These are phyloP conservation scores for Ctenomys sociabilis DNA, from an alignment of 2,113 vertebrate species.

Conservation along the genomic window DNA sequence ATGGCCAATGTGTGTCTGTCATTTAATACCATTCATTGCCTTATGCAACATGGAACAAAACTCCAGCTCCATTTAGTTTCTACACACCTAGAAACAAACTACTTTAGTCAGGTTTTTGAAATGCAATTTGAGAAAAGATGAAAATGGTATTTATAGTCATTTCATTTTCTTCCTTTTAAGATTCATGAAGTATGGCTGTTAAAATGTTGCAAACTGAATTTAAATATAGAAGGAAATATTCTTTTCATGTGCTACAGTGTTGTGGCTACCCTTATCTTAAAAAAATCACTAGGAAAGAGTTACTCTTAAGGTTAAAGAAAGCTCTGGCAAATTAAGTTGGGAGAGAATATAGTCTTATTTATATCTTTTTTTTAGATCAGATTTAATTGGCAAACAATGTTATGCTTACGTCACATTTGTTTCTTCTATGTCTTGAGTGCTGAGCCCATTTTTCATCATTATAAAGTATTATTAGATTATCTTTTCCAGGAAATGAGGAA, in stretches of 20 bases:
- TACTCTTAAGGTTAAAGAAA: not conserved
- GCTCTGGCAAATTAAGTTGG: not conserved
- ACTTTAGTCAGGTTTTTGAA: not conserved
- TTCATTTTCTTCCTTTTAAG: not conserved
- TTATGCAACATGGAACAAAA: conserved; percentile 6
- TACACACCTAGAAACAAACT: not conserved
- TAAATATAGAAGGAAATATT: not conserved
- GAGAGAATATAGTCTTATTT: not conserved
- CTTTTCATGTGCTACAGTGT: not conserved
- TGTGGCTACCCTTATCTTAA: not conserved
- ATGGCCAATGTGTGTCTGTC: not conserved
- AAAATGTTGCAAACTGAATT: conserved; percentile 5
- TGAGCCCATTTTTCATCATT: not conserved
- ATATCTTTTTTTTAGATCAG: not conserved
- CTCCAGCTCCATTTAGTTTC: not conserved
- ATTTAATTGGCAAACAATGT: not conserved
- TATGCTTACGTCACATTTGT: not conserved
- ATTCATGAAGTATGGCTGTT: conserved; percentile 31
- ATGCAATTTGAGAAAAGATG: not conserved
- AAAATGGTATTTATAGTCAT: not conserved
- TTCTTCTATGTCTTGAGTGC: not conserved
- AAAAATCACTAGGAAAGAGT: not conserved
- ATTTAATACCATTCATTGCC: not conserved
- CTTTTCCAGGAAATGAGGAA: not conserved
- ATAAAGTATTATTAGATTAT: not conserved